Evolutionary conservation across 2,888 invertebrate genomes (phyloP), one percentile per base, ranked within the genome.

Genomic region (Rosalia funebris): DNA sequence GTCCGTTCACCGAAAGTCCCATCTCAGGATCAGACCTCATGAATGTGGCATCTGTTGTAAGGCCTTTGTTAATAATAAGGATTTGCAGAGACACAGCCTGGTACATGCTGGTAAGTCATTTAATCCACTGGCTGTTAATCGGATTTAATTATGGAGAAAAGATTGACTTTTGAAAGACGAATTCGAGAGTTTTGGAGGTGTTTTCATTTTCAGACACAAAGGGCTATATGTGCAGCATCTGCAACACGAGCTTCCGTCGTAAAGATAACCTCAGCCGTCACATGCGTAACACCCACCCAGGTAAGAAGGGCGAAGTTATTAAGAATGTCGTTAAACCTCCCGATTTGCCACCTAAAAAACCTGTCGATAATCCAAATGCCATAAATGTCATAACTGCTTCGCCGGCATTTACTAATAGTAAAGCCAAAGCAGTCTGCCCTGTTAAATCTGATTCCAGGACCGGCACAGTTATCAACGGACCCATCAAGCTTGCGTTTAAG

Each of bases 211-310:
- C 58, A 90, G 91, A 88, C 74, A 84, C 84, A 2, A 88, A 89
- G 71, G 88, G 88, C 1, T 93, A 87, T 74, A 86, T 86, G 14
- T 93, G 93, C 76, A 85, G 84, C 63, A 84, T 89, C 17, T 93
- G 93, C 78, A 84, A 85, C 32, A 87, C 88, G 5, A 85, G 85
- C 36, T 92, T 92, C 75, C 83, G 89, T 41, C 83, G 93, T 60
- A 91, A 90, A 76, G 93, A 93, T 77, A 93, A 93, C 76, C 83
- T 93, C 60, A 86, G 87, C 61, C 85, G 93, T 0, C 93, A 93
- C 77, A 84, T 91, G 57, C 86, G 89, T 54, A 91, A 92, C 78
- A 89, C 91, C 54, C 93, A 93, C 78, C 87, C 88, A 0, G 86
- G 79, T 62, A 77, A 76, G 68, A 75, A 78, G 62, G 74, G 73